Evolutionary conservation across 2,113 vertebrate genomes (phyloP), one percentile per base, ranked within the genome.

Genomic region (Chamaea fasciata): DNA sequence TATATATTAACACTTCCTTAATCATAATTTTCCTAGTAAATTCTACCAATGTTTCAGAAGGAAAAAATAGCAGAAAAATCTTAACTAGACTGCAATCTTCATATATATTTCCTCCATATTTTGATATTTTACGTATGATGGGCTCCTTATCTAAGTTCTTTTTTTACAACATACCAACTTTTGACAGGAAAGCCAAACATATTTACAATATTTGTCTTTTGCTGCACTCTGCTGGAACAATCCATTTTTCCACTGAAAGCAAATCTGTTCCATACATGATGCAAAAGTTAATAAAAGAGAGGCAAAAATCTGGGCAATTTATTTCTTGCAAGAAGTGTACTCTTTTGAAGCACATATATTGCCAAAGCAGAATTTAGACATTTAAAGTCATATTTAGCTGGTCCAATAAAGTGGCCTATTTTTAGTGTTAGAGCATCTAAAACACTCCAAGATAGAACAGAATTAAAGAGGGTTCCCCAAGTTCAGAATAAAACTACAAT

Each of bases 211-310:
- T 95, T 87, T 97, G 96, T 96, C 90, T 97, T 98, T 89, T 98
- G 97, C 97, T 98, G 98, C 98, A 96, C 98, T 98, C 97, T 98
- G 95, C 97, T 98, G 97, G 98, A 98, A 97, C 80, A 92, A 91
- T 59, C 44, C 21, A 49, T 80, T 93, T 90, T 82, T 87, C 87
- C 79, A 37, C 64, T 31, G 69, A 80, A 89, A 93, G 53, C 53
- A 87, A 53, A 52, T 15, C 5, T 55, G n/a, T 41, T 59, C 57
- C 0, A 2, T 13, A 46, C 8, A 65, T 3, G 14, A 94, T 8
- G 28, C 28, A 88, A 67, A 89, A 50, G 16, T 60, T 75, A 80
- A 67, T 28, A 46, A 47, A 46, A 31, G 4, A 90, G 13, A n/a
- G 4, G 20, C 3, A 68, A 68, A 75, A 69, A 42, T 8, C 15